Conservation (phyloP, 2,113 vertebrate species). For the Neoarius graeffei region DNA sequence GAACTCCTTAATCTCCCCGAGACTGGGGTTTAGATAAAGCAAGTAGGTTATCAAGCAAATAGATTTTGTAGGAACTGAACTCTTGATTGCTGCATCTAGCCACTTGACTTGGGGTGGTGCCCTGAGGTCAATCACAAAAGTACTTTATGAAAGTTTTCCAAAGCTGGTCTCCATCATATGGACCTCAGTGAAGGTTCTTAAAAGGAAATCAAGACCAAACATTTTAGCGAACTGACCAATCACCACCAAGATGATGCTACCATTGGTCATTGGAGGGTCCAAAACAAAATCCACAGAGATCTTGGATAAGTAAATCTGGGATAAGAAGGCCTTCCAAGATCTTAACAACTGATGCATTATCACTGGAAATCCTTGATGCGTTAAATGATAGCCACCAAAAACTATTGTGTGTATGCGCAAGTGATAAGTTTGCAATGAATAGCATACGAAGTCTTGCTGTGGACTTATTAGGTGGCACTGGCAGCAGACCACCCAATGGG, state of each 20-base stretch:
- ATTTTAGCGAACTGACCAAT: neutral
- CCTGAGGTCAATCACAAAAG: too few relatives aligned
- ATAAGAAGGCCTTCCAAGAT: neutral
- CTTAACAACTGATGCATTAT: neutral
- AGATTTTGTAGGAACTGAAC: neutral
- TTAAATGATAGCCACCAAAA: neutral
- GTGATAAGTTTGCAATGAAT: neutral
- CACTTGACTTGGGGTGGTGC: too few relatives aligned
- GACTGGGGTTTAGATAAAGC: neutral
- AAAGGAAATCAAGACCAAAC: neutral
- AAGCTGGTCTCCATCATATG: neutral
- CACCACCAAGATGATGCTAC: neutral
- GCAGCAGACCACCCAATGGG: neutral
- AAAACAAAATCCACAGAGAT: too few relatives aligned
- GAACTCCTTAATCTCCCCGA: neutral
- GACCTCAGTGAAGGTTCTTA: neutral
- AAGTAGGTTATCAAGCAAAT: neutral
- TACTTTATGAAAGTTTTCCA: too few relatives aligned
- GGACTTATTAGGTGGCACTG: neutral
- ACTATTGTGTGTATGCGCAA: neutral
- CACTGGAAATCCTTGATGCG: neutral
- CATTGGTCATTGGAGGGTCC: too few relatives aligned
- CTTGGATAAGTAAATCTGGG: neutral
- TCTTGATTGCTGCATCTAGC: neutral
- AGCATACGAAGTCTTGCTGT: neutral